Evolutionary conservation across 2,797 vertebrate genomes (phyloP).

Genomic region (Platalea minor): DNA sequence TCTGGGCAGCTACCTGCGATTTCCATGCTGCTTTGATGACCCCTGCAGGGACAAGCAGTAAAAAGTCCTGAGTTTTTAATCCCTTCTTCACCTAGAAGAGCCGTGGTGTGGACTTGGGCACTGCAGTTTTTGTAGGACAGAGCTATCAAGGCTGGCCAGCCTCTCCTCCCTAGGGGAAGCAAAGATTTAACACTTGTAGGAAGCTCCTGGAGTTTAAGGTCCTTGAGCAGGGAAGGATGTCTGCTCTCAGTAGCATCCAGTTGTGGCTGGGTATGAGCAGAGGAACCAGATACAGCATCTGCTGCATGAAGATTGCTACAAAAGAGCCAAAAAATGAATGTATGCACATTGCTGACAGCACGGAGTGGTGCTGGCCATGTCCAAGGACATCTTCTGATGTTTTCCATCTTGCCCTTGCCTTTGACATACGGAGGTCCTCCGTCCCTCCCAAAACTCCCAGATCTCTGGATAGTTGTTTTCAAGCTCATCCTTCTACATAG

Average conservation of each 20-base stretch:
- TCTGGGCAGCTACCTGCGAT: neutral
- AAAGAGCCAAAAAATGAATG: neutral
- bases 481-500: neutral
- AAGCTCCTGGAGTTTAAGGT: neutral
- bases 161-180: neutral
- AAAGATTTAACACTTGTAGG: neutral
- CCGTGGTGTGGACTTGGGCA: neutral
- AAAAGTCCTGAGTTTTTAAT: neutral
- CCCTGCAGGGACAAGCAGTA: slow-evolving; percentile 43
- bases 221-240: neutral
- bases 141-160: neutral
- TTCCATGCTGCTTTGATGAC: slow-evolving; percentile 8
- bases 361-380: neutral
- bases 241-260: neutral
- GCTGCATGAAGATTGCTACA: neutral
- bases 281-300: neutral
- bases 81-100: neutral
- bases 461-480: neutral
- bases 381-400: neutral
- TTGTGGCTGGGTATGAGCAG: neutral
- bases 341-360: neutral
- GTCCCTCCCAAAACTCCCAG: neutral
- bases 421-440: neutral
- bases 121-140: neutral
- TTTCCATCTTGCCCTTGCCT: neutral